Conservation (phyloP, 2,888 invertebrate genomes). For the Acanthosepion lycidas region DNA sequence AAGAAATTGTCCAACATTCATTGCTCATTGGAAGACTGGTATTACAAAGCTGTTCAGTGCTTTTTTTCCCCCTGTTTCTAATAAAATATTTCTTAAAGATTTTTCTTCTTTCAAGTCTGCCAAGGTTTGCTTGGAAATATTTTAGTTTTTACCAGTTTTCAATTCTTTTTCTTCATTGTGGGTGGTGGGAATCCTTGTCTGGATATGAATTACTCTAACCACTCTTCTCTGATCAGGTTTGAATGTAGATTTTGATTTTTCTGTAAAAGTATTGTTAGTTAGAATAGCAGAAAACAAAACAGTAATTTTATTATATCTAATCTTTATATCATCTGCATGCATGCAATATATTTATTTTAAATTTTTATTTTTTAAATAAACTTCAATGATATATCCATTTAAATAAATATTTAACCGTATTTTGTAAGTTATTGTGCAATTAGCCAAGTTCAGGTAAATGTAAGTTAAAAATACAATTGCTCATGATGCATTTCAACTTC, state of each 20-base stretch:
- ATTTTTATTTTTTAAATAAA: background rate
- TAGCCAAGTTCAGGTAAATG: background rate
- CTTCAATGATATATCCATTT: background rate
- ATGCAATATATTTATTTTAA: background rate
- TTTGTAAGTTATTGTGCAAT: background rate
- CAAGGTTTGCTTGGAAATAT: too few relatives aligned
- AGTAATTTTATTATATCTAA: background rate
- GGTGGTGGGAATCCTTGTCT: too few relatives aligned
- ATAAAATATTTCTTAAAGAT: too few relatives aligned
- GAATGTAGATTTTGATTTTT: background rate
- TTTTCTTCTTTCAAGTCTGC: too few relatives aligned
- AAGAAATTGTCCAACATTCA: too few relatives aligned
- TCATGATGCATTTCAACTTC: background rate
- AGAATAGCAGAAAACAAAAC: background rate
- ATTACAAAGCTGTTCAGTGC: too few relatives aligned
- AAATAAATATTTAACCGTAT: background rate
- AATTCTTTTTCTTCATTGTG: too few relatives aligned
- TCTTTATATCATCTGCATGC: background rate
- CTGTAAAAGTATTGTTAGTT: background rate
- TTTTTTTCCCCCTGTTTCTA: too few relatives aligned
- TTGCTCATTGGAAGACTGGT: too few relatives aligned
- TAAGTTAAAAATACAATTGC: conserved; percentile 20
- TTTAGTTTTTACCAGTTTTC: too few relatives aligned
- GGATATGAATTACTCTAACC: too few relatives aligned
- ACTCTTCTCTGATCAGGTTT: too few relatives aligned